Conservation (phyloP, 2,888 invertebrate species). For the Cephalotes varians region DNA sequence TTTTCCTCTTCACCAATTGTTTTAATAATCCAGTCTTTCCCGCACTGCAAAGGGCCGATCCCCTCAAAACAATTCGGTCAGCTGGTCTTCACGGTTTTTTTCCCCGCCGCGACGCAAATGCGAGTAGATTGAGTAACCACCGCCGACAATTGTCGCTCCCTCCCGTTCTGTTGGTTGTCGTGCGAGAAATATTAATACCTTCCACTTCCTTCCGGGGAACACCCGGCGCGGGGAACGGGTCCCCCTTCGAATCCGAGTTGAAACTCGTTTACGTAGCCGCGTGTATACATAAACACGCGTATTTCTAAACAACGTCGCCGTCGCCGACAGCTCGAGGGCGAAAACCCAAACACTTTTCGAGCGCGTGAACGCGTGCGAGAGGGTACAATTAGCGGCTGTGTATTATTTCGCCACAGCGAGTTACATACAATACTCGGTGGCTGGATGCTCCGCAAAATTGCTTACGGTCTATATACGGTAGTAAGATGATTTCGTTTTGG, state of each 20-base stretch:
- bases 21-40: neutral
- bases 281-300: slow-evolving; percentile 63
- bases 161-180: slow-evolving; percentile 22
- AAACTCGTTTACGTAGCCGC: slow-evolving; percentile 65
- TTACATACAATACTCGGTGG: slow-evolving; percentile 23
- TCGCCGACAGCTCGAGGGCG: neutral
- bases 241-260: slow-evolving; percentile 58
- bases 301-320: neutral
- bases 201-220: slow-evolving; percentile 77
- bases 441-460: slow-evolving; percentile 42
- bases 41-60: neutral
- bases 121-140: slow-evolving; percentile 45
- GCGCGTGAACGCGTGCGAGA: slow-evolving; percentile 59
- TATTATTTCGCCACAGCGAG: neutral
- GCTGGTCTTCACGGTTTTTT: slow-evolving; percentile 11
- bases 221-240: slow-evolving; percentile 15
- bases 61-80: neutral
- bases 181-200: slow-evolving; percentile 74
- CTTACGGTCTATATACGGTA: slow-evolving; percentile 53
- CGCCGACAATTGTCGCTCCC: slow-evolving; percentile 42
- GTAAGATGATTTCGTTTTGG: slow-evolving; percentile 26
- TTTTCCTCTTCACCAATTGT: neutral
- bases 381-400: slow-evolving; percentile 62
- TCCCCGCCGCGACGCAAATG: slow-evolving; percentile 19
- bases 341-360: slow-evolving; percentile 25